Evolutionary conservation across 2,113 vertebrate genomes (phyloP).

Genomic region (Rhinolophus sinicus): DNA sequence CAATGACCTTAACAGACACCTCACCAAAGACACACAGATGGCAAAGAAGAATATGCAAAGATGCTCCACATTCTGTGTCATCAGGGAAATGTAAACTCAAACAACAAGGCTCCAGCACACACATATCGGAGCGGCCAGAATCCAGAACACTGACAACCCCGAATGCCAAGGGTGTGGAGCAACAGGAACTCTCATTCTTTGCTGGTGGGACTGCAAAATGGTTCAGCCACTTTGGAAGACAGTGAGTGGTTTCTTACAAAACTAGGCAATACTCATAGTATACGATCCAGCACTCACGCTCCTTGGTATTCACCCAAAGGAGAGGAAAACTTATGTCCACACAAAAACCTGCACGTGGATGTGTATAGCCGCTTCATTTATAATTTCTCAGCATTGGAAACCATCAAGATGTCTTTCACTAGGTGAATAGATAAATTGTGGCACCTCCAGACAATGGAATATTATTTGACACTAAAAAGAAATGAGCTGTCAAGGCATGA

Average conservation of each 20-base stretch:
- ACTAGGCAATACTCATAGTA: not conserved
- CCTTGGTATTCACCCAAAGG: not conserved
- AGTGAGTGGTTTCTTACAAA: not conserved
- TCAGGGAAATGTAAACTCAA: too few relatives aligned
- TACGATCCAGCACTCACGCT: not conserved
- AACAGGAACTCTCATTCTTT: rapidly evolving
- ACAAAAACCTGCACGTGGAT: not conserved
- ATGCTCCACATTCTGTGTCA: too few relatives aligned
- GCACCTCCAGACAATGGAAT: not conserved
- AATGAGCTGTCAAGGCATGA: not conserved
- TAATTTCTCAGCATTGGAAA: not conserved
- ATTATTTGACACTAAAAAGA: not conserved
- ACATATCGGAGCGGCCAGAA: not conserved
- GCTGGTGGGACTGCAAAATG: not conserved
- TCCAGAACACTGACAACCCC: too few relatives aligned
- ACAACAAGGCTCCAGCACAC: not conserved
- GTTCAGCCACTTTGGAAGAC: not conserved
- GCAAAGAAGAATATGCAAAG: not conserved
- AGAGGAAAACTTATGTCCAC: not conserved
- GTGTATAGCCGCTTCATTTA: not conserved
- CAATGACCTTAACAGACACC: not conserved
- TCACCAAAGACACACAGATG: not conserved
- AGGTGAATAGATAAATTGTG: not conserved
- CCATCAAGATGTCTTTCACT: not conserved
- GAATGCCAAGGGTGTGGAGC: too few relatives aligned